Conservation (phyloP, 2,888 invertebrate species). For the Choristoneura rosaceana region DNA sequence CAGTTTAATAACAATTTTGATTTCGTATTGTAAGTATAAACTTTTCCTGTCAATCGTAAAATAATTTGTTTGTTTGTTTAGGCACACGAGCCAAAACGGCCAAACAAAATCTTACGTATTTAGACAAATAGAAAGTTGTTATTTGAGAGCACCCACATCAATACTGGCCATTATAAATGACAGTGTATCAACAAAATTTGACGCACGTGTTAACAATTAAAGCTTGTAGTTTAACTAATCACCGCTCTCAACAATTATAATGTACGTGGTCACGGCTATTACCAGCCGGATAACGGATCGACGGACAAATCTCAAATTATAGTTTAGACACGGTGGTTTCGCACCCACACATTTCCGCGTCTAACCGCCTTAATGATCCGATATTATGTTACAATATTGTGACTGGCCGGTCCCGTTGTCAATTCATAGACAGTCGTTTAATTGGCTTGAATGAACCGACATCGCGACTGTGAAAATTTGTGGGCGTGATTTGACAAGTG, state of each 20-base stretch:
- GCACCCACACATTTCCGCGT: constrained; percentile 85
- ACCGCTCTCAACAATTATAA: constrained; percentile 71
- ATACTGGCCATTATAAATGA: constrained; percentile 54
- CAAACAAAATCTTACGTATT: constrained; percentile 40
- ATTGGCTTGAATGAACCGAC: constrained; percentile 66
- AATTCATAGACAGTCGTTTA: constrained; percentile 53
- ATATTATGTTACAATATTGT: constrained; percentile 81
- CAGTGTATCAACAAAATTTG: constrained; percentile 54
- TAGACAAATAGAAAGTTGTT: constrained; percentile 69
- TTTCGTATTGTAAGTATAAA: no score
- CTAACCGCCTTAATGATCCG: constrained; percentile 78
- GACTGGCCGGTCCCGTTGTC: constrained; percentile 65
- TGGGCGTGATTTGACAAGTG: constrained; percentile 52
- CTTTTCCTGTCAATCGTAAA: no score
- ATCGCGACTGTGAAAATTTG: constrained; percentile 64
- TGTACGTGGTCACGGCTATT: constrained; percentile 77
- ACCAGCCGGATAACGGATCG: constrained; percentile 69
- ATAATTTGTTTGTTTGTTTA: constrained; percentile 26
- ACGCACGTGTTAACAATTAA: constrained; percentile 83
- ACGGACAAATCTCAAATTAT: constrained; percentile 80
- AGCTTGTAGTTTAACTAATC: constrained; percentile 76
- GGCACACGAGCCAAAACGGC: constrained; percentile 22
- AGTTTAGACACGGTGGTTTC: constrained; percentile 83
- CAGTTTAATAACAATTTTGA: no score
- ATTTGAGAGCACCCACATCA: constrained; percentile 59